Evolutionary conservation across 2,797 vertebrate genomes (phyloP).

Genomic region (Glyptemys insculpta): DNA sequence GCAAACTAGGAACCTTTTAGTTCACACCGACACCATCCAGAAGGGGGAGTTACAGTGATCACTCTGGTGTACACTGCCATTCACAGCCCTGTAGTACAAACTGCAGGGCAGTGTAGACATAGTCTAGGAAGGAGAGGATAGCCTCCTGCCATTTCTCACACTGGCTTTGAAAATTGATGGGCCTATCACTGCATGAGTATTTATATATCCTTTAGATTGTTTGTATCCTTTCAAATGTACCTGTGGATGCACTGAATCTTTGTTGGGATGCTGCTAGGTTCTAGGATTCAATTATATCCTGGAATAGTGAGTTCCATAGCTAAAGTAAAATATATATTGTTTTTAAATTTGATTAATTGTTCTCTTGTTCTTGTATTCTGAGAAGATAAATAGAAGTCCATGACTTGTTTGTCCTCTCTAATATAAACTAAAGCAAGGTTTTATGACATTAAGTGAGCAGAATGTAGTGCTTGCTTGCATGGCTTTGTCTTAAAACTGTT

Average conservation of each 20-base stretch:
- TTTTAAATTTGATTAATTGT: background rate
- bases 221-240: background rate
- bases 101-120: background rate
- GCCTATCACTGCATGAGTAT: background rate
- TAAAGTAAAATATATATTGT: background rate
- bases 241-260: background rate
- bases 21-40: too few species aligned
- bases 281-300: background rate
- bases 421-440: background rate
- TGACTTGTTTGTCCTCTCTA: background rate
- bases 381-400: background rate
- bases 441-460: constrained; percentile 10
- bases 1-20: too few species aligned
- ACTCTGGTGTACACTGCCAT: too few species aligned
- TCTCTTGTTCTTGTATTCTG: background rate
- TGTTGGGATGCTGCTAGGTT: background rate
- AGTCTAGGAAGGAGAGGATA: background rate
- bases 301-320: background rate
- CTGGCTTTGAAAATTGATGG: background rate
- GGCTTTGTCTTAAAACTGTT: constrained; percentile 54
- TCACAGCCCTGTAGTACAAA: background rate
- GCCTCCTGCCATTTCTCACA: background rate
- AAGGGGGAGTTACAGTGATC: too few species aligned
- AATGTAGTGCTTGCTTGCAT: background rate
- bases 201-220: background rate